Evolutionary conservation across 2,888 invertebrate species (phyloP).

Genomic region (Seladonia tumulorum): DNA sequence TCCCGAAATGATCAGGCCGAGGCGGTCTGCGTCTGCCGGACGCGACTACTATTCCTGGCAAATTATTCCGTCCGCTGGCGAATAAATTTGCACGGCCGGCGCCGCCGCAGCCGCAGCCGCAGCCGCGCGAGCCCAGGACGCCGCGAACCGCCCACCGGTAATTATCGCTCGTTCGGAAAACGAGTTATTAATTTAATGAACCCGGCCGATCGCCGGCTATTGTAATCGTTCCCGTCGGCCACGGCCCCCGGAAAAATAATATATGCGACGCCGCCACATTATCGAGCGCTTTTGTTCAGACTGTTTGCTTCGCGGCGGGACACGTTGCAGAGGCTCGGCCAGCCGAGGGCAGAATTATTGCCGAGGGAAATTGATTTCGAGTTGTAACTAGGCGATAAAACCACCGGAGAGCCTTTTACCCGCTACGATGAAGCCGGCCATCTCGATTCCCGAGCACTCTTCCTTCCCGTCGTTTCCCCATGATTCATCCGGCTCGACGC

Average conservation of each 20-base stretch:
- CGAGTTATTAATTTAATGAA: conserved; percentile 16
- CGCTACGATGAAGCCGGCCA: not conserved
- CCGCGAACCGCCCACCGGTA: not conserved
- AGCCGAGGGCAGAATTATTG: not conserved
- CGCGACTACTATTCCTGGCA: conserved; percentile 58
- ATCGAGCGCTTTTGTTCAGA: conserved; percentile 6
- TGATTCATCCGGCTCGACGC: not conserved
- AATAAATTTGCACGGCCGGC: conserved; percentile 27
- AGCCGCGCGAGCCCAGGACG: not conserved
- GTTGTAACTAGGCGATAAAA: not conserved
- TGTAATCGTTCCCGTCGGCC: not conserved
- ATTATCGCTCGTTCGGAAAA: conserved; percentile 25
- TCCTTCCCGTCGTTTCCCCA: not conserved
- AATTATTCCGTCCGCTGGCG: conserved; percentile 43
- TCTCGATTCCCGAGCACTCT: not conserved
- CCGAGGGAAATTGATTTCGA: not conserved
- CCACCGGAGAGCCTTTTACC: not conserved
- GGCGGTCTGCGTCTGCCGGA: conserved; percentile 46
- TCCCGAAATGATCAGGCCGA: conserved; percentile 74
- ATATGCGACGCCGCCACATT: conserved; percentile 13
- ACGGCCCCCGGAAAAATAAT: conserved; percentile 14
- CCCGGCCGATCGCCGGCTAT: conserved; percentile 4
- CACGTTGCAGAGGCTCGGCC: not conserved
- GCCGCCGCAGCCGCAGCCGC: conserved; percentile 6
- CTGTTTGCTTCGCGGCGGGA: conserved; percentile 17